phyloP scores from a whole-genome alignment of 2,888 invertebrate genomes.

The Coecobrya sp. region DNA sequence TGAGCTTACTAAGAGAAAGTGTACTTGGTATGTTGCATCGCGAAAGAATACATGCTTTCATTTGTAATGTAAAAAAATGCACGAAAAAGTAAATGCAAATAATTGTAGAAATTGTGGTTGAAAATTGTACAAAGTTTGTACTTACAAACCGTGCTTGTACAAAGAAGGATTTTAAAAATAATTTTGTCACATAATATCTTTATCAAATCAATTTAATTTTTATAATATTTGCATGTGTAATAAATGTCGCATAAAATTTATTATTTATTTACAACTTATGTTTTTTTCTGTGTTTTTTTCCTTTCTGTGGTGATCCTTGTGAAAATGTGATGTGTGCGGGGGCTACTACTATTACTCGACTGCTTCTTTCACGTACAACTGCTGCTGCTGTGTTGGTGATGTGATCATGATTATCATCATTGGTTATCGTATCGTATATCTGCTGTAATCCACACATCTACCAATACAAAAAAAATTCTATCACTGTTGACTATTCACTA shows the following conservation, averaged over 20 bases:
- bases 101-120: too few species aligned
- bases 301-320: conserved; percentile 78
- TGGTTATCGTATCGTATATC: conserved; percentile 61
- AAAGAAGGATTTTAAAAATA: background rate
- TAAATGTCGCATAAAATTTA: conserved; percentile 42
- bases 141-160: background rate
- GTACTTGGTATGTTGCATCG: conserved; percentile 34
- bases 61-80: background rate
- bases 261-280: conserved; percentile 56
- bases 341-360: conserved; percentile 54
- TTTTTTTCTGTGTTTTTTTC: conserved; percentile 69
- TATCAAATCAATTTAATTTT: background rate
- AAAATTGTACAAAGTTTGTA: background rate
- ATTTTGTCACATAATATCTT: background rate
- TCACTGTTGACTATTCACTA: conserved; percentile 48
- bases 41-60: background rate
- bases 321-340: conserved; percentile 75
- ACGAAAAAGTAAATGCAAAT: background rate
- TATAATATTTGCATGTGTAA: background rate
- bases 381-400: conserved; percentile 46
- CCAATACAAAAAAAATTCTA: conserved; percentile 37
- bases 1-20: background rate
- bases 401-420: conserved; percentile 56
- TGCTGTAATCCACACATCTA: background rate
- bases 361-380: conserved; percentile 77